These are phyloP conservation scores for Aelia acuminata DNA, from an alignment of 2,888 invertebrate species.

Conservation along the genomic window DNA sequence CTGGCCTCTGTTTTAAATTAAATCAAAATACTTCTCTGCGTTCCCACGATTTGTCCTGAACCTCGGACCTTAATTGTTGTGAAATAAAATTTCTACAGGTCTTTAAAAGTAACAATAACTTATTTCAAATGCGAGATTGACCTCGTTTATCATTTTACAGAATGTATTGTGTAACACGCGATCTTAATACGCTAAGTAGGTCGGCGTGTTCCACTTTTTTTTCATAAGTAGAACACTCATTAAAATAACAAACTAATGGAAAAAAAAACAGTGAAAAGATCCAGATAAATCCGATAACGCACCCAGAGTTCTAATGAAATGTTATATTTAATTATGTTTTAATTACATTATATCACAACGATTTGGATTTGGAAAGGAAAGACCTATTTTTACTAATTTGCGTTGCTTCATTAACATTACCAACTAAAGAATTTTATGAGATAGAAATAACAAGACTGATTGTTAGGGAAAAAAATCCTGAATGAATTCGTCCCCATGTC, in stretches of 20 bases:
- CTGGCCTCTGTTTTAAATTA: too few species aligned
- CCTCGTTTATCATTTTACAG: neutral
- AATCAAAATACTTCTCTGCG: too few species aligned
- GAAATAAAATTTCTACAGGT: neutral
- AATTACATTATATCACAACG: too few species aligned
- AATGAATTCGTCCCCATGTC: too few species aligned
- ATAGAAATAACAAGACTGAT: too few species aligned
- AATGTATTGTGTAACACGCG: constrained; percentile 1
- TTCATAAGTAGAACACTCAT: neutral
- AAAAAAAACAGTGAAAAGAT: neutral
- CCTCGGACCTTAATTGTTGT: neutral
- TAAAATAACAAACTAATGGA: neutral
- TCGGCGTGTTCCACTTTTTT: constrained; percentile 5
- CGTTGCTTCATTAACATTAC: too few species aligned
- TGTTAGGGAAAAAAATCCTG: too few species aligned
- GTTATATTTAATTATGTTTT: too few species aligned
- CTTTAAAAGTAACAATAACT: neutral
- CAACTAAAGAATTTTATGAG: too few species aligned
- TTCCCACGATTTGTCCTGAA: too few species aligned
- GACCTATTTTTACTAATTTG: too few species aligned
- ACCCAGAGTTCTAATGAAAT: neutral
- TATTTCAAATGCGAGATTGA: neutral
- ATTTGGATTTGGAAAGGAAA: too few species aligned
- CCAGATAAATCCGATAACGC: neutral
- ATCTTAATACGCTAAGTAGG: constrained; percentile 1